phyloP scores from a whole-genome alignment of 2,888 invertebrate genomes.

The Iselma pallidipennis region DNA sequence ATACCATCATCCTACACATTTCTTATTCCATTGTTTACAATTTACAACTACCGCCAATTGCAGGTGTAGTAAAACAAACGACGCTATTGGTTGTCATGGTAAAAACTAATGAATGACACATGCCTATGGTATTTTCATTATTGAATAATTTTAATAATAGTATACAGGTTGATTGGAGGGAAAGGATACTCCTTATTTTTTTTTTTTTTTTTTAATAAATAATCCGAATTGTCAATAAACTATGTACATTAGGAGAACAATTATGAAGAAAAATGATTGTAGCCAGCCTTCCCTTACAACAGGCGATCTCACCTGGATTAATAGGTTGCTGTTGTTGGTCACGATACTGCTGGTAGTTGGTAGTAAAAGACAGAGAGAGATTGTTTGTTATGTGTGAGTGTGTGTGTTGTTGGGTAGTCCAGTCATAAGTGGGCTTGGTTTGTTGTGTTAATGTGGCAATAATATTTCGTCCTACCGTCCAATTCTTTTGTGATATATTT shows the following conservation, averaged over 20 bases:
- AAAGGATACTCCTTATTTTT: no score
- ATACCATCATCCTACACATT: no score
- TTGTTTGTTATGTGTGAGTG: slow-evolving; percentile 7
- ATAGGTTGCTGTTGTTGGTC: background rate
- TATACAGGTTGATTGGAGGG: no score
- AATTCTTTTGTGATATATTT: background rate
- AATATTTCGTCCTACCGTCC: slow-evolving; percentile 1
- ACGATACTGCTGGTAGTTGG: no score
- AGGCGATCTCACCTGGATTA: slow-evolving; percentile 10
- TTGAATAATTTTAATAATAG: background rate
- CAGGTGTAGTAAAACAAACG: background rate
- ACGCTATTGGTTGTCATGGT: background rate
- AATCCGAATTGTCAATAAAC: no score
- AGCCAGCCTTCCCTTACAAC: no score
- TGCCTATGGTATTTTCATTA: background rate
- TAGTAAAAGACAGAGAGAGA: slow-evolving; percentile 16
- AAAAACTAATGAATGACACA: background rate
- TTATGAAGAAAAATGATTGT: no score
- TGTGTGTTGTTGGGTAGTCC: background rate
- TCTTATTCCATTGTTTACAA: no score
- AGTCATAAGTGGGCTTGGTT: slow-evolving; percentile 3
- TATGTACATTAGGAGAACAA: no score
- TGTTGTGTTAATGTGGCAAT: background rate
- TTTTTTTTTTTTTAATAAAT: no score
- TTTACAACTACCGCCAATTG: background rate